phyloP scores from a whole-genome alignment of 2,113 vertebrate genomes.

The Okapia johnstoni region DNA sequence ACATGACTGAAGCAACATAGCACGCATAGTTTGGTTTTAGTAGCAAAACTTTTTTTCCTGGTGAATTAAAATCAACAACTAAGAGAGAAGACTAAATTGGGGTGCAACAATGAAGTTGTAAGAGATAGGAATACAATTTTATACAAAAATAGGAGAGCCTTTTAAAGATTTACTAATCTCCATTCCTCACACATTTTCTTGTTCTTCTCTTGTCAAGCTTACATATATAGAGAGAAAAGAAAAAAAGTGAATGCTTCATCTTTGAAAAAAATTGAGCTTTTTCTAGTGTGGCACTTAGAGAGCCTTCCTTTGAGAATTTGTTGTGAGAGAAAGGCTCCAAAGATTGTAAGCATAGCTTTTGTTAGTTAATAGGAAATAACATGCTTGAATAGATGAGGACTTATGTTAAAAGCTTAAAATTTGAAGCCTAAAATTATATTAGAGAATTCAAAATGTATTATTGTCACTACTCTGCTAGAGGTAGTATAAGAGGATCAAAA shows the following conservation, averaged over 20 bases:
- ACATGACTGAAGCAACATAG: background rate
- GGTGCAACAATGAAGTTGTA: background rate
- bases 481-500: background rate
- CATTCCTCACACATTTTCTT: background rate
- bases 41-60: background rate
- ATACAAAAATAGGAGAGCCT: background rate
- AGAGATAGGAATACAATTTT: background rate
- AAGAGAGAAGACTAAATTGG: background rate
- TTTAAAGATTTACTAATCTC: background rate
- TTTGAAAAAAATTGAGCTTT: background rate
- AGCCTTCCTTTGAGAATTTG: background rate
- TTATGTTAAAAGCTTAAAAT: slow-evolving; percentile 17
- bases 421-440: background rate
- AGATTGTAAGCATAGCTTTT: background rate
- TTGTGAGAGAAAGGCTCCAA: background rate
- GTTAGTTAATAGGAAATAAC: background rate
- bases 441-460: background rate
- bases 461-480: background rate
- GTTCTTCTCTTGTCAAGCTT: background rate
- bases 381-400: background rate
- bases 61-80: slow-evolving; percentile 23
- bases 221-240: background rate
- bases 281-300: background rate
- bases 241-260: background rate
- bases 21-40: background rate